Evolutionary conservation across 2,888 invertebrate species (phyloP), one percentile per base, ranked within the genome.

Genomic region (Ophraella communa): DNA sequence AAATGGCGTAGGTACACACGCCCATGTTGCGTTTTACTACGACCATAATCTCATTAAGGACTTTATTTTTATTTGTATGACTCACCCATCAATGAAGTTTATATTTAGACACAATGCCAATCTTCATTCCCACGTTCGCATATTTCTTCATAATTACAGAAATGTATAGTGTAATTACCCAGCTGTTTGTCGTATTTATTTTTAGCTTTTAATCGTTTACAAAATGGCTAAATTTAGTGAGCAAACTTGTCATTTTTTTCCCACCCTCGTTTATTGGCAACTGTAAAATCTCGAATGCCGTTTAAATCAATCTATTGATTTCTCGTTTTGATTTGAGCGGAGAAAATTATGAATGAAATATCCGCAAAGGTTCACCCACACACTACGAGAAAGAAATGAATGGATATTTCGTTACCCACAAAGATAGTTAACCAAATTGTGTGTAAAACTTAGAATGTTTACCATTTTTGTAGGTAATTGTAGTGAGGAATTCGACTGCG

Each of bases 181-280:
- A 60, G 60, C 60, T 60, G 60, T 30, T 52, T 21, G 18, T n/a
- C n/a, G 44, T 30, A 30, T 21, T 45, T 57, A 57, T 57, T 57
- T 57, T 57, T 57, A 57, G 33, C 57, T 57, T 18, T 47, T 56
- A 35, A 47, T 27, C 23, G 57, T 57, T 57, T 57, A 57, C 23
- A 30, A 57, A 57, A 57, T 57, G 14, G 47, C 57, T 57, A 57
- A 47, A 57, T 57, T 57, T 57, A 47, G 45, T 33, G 47, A 30
- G 33, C 7, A 20, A 14, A 3, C 7, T 33, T n/a, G 24, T 11
- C 14, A 33, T 20, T 17, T 66, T 67, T 67, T 73, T 74, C 71
- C 71, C 74, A 71, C 73, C 73, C 74, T 71, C 64, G 63, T 21
- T 10, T 1, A 23, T 21, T 20, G 4, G 45, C 5, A 45, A n/a